Conservation (phyloP, 2,113 vertebrate genomes). For the Pollachius pollachius region DNA sequence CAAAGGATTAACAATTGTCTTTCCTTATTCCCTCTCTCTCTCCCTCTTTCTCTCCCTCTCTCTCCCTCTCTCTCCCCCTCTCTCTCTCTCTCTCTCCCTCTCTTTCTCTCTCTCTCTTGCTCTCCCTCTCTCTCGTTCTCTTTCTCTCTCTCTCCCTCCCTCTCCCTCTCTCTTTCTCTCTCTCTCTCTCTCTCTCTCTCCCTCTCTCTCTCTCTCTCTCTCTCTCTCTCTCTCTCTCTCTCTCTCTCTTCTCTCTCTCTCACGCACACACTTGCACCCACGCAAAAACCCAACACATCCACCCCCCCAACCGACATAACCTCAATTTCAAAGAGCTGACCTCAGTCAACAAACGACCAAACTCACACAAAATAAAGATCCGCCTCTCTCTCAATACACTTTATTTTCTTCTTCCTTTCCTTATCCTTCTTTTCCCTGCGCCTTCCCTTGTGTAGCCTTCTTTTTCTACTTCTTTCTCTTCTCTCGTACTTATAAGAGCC, state of each 20-base stretch:
- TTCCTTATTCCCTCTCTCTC: constrained; percentile 16
- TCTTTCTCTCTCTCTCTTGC: background rate
- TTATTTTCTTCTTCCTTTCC: constrained; percentile 1
- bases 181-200: constrained; percentile 9
- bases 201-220: background rate
- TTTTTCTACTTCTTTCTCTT: background rate
- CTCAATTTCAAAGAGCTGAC: constrained; percentile 66
- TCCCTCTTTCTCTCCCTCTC: background rate
- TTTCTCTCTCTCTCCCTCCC: background rate
- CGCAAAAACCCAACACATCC: constrained; percentile 26
- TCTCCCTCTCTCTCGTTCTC: background rate
- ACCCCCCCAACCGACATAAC: constrained; percentile 26
- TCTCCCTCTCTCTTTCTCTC: background rate
- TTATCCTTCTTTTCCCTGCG: constrained; percentile 17
- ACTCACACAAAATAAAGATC: constrained; percentile 66
- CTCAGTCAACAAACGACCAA: constrained; percentile 70
- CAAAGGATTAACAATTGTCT: constrained; percentile 72
- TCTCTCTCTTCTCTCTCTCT: constrained; percentile 4
- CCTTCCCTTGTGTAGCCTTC: constrained; percentile 27
- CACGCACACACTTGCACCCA: constrained; percentile 43
- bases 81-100: too few relatives aligned
- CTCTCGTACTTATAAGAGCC: constrained; percentile 29
- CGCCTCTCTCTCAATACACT: constrained; percentile 41
- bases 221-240: background rate
- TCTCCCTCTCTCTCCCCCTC: too few relatives aligned